Evolutionary conservation across 92 coral and sea anemone species (phyloP), one percentile per base, ranked within the genome.

Genomic region (Palythoa grandis): DNA sequence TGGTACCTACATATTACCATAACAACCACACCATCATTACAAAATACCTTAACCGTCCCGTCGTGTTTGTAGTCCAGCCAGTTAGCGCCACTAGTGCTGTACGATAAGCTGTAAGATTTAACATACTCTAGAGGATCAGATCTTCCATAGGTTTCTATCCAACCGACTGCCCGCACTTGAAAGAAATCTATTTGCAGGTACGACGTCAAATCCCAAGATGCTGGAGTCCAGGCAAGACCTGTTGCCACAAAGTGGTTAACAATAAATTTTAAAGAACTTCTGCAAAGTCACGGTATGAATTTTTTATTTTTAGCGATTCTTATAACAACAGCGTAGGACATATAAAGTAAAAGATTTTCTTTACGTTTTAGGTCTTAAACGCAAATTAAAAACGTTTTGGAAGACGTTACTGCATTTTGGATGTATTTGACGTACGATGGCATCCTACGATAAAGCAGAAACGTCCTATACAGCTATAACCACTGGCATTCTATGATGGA

Each of bases 111-210:
- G 87, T 91, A 96, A 4, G 96, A 84, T 70, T 80, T 77, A 69
- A 93, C 95, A 76, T 79, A 95, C 35, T 88, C 78, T 0, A 0
- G 56, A 2, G 52, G 35, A 57, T 54, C 38, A 5, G 80, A 37
- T 29, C 23, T 60, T 20, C 92, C 90, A 73, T 78, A 87, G 0
- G 94, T 90, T 10, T 83, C 93, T 19, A 96, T 84, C 20, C 56
- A 82, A 2, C 70, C 72, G 22, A 96, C 58, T 11, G 48, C 71
- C 60, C 88, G 90, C 22, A 87, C 86, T 79, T 94, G 98, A 52
- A 65, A 70, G 38, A 90, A 48, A 83, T 94, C 98, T 80, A 92
- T 72, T 78, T 96, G 89, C 12, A 96, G 82, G 83, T 86, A 94
- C 39, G 94, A 90, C 14, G 89, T 69, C 5, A 76, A 83, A 79